phyloP scores from a whole-genome alignment of 2,797 vertebrate species.

The Lagorchestes hirsutus region DNA sequence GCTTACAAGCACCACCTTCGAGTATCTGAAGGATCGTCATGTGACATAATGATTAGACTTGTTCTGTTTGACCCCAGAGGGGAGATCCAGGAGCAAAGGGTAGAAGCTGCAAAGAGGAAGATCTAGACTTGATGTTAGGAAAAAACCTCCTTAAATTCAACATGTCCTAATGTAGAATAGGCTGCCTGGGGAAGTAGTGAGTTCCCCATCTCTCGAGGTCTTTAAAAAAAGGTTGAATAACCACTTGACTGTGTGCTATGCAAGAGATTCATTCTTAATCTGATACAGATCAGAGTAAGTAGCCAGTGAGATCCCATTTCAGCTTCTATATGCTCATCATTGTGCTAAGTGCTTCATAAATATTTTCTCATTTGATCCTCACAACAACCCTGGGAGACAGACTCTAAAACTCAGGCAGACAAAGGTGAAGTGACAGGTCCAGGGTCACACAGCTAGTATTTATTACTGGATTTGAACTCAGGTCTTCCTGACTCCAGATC shows the following conservation, averaged over 20 bases:
- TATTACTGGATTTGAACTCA: neutral
- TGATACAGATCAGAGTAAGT: neutral
- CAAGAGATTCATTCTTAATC: neutral
- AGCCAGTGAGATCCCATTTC: neutral
- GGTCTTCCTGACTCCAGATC: neutral
- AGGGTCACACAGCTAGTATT: neutral
- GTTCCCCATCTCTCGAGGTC: neutral
- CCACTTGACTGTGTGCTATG: neutral
- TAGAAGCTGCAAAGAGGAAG: neutral
- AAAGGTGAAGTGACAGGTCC: neutral
- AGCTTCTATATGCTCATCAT: neutral
- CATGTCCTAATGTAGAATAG: neutral
- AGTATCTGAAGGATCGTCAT: neutral
- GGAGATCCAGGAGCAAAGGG: neutral
- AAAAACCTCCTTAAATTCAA: neutral
- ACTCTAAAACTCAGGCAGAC: neutral
- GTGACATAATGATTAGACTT: neutral
- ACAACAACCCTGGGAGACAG: neutral
- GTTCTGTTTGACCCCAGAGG: neutral
- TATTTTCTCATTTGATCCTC: too few species aligned
- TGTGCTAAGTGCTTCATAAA: neutral
- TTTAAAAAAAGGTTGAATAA: neutral
- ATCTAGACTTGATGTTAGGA: neutral
- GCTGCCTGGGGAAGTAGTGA: neutral
- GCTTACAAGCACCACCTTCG: neutral